Conservation (phyloP, 2,113 vertebrate genomes). For the Melozone crissalis region DNA sequence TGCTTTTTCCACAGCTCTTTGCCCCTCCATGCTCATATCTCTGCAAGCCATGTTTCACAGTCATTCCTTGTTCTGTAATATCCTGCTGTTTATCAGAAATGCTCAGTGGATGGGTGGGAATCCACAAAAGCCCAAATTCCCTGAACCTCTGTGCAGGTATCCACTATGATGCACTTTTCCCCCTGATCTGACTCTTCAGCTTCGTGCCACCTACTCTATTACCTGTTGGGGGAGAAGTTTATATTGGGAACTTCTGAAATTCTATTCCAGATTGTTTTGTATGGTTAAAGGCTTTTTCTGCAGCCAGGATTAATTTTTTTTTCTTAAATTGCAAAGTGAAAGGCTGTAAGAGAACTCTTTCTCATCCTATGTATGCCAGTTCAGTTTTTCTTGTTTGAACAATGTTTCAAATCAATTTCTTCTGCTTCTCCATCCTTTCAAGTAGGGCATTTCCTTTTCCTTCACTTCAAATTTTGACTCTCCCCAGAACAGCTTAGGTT, state of each 20-base stretch:
- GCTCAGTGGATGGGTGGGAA: not conserved
- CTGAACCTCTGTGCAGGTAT: not conserved
- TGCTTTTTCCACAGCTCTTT: not conserved
- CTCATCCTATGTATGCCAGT: not conserved
- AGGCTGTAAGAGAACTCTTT: not conserved
- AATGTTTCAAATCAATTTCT: not conserved
- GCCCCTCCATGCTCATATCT: not conserved
- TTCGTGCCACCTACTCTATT: not conserved
- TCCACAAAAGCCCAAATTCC: not conserved
- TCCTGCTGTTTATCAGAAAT: not conserved
- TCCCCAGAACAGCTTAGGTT: not conserved
- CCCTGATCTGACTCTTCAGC: not conserved
- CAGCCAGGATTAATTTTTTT: not conserved
- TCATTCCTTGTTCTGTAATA: not conserved
- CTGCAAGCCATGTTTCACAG: not conserved
- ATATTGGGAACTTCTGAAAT: not conserved
- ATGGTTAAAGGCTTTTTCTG: not conserved
- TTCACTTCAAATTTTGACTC: not conserved
- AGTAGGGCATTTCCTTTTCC: not conserved
- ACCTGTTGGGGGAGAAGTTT: rapidly evolving
- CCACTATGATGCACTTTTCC: not conserved
- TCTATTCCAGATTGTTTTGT: not conserved
- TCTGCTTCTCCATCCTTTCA: not conserved
- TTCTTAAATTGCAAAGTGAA: not conserved
- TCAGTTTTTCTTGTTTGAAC: not conserved